Base-by-base conservation (phyloP, 2,113 vertebrate species). In the Bubalus kerabau region DNA sequence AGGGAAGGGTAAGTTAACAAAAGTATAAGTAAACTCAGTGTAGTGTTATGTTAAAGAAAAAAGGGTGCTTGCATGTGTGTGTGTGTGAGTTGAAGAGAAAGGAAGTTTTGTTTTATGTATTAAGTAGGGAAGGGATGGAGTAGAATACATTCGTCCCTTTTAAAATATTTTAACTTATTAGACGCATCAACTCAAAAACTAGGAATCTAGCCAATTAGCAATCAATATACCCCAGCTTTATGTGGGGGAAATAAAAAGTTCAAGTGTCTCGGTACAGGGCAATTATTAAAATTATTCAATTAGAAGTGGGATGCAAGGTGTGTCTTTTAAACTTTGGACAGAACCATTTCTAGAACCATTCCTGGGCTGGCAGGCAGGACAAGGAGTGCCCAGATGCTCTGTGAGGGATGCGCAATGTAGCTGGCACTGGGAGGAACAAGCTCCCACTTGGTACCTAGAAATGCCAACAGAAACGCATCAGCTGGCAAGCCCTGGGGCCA, bases 291-390 rank as follows among this genome's bases (percentile, higher is more conserved):
- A 84, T 21, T 17, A n/a, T 74, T 56, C 56, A 43, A 50, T 76
- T 0, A 67, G 57, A 83, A 59, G 15, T 9, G 46, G 32, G 57
- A 43, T 88, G 50, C 43, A 23, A 93, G 82, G 52, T 78, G 85
- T 67, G 76, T n/a, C 88, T 92, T 60, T 40, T 32, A 81, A 97
- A 96, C 94, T 97, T 96, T 5, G 92, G 19, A 28, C 7, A 16
- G n/a, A 82, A 52, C 62, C 54, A 12, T 50, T 78, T 56, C 86
- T 32, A 64, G 62, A 76, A 57, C 17, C 59, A 9, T 54, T 80
- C 67, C 74, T 48, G 78, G 57, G 71, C 36, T 12, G 64, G 71
- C 56, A 15, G 57, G 32, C 36, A 15, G 56, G 60, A 17, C 46
- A 1, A 43, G 26, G 54, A 46, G 71, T 10, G 62, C 52, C 30